Evolutionary conservation across 1,140 invertebrate genomes (phyloP).

Genomic region (Drosophila pallidifrons): DNA sequence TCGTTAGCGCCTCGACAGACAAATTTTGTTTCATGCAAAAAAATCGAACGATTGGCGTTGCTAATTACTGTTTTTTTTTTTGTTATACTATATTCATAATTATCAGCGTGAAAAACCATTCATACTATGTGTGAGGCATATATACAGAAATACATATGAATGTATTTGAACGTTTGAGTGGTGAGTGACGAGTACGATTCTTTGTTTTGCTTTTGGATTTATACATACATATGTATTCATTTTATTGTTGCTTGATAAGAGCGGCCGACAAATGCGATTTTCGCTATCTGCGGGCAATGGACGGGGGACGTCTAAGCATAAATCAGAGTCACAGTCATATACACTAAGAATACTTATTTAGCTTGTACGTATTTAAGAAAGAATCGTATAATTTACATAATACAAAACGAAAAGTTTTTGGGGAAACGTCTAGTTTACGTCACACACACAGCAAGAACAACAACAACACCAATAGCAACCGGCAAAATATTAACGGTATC

Average conservation of each 20-base stretch:
- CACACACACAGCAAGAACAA: conserved; percentile 29
- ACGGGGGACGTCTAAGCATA: conserved; percentile 26
- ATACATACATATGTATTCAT: conserved; percentile 23
- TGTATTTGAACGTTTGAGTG: conserved; percentile 13
- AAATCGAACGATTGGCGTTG: conserved; percentile 33
- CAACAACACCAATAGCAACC: conserved; percentile 43
- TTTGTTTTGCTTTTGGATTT: conserved; percentile 63
- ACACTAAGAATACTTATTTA: not conserved
- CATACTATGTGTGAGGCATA: not conserved
- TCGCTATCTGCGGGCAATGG: conserved; percentile 31
- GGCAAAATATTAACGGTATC: conserved; percentile 72
- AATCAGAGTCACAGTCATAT: conserved; percentile 26
- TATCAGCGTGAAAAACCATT: conserved; percentile 56
- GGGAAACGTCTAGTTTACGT: conserved; percentile 50
- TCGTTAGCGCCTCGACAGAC: conserved; percentile 22
- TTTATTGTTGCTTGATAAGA: conserved; percentile 48
- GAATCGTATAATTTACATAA: conserved; percentile 41
- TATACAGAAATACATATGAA: conserved; percentile 14
- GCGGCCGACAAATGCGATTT: conserved; percentile 22
- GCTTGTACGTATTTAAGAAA: not conserved
- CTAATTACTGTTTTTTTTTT: conserved; percentile 32
- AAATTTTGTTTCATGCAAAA: conserved; percentile 10
- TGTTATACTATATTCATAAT: conserved; percentile 23
- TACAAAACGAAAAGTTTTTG: conserved; percentile 20
- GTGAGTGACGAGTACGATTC: conserved; percentile 20